Evolutionary conservation across 1,140 invertebrate species (phyloP), one percentile per base, ranked within the genome.

Genomic region (Adelges cooleyi): DNA sequence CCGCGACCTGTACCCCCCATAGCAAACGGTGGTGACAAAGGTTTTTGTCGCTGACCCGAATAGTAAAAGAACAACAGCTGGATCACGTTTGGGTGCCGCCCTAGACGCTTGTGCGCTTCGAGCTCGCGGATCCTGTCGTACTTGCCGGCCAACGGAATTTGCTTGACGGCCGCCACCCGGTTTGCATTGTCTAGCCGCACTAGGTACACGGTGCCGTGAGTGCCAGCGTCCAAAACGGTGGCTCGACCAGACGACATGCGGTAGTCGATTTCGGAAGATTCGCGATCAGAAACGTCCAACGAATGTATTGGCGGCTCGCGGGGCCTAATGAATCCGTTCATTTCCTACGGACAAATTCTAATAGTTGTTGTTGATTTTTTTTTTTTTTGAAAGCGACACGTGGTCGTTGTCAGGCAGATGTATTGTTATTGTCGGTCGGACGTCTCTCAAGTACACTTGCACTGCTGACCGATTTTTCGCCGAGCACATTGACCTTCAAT

Each of bases 401-500:
- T 3, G 40, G 15, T 15, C 40, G 40, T 33, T 33, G 29, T 33
- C 29, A 33, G 5, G 29, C 29, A 33, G 29, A 33, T 33, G 5
- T 33, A 33, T 33, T 33, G 11, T 33, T 33, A 5, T 33, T 6
- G 29, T 11, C 29, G 11, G 29, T 11, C 29, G 29, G 29, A 33
- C 29, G 29, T 33, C 29, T 33, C 11, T 33, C 29, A 33, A 33
- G 29, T 33, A 33, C 29, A 33, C 29, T 33, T 33, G 29, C 11
- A 33, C 29, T 33, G 29, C 29, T 33, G 29, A 33, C 29, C 29
- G 29, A 33, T 33, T 33, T 33, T 33, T 11, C 5, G 29, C 29
- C 5, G 29, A 38, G 51, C 51, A 1, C 51, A 53, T 53, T 53
- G 51, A 38, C 51, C 51, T 53, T 53, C 51, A 38, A 38, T n/a